Evolutionary conservation across 1,140 invertebrate species (phyloP), one percentile per base, ranked within the genome.

Genomic region (Centruroides vittatus): DNA sequence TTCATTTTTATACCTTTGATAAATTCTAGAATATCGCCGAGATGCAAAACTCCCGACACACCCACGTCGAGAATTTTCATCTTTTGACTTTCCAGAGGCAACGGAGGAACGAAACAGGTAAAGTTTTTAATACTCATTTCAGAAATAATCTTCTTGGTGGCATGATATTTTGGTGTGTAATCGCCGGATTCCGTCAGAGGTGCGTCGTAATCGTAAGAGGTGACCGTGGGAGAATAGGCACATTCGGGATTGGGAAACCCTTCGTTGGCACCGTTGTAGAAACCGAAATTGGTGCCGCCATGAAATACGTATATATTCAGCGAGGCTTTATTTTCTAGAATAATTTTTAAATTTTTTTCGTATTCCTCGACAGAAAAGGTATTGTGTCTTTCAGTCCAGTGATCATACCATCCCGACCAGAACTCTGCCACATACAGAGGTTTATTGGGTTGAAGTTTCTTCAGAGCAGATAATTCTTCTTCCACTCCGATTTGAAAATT

Each of bases 191-290:
- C 78, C n/a, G 69, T 73, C 13, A 79, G 66, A 5, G 78, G 78
- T 5, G 76, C 72, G 65, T 78, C 76, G 65, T 77, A 79, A 63
- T 79, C 78, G 67, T 79, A 79, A 55, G 72, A 75, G 5, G 78
- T 79, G 4, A 72, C 70, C 7, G 72, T 69, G 47, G 73, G 66
- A 8, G 8, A 12, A 36, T 55, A 50, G 0, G 51, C 61, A 34
- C 10, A 47, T 46, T 60, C 41, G n/a, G 60, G 36, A 9, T 55
- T 8, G 8, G 59, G 59, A 49, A 58, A 58, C 5, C 51, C 47
- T 23, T 55, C 12, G 23, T 60, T 60, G n/a, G 64, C 59, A 23
- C 65, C 65, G 52, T 65, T 66, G 6, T 11, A 35, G 36, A 66
- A 66, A 12, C 64, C 65, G 55, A 66, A 66, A 52, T 65, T 58